Conservation (phyloP, 2,888 invertebrate species). For the Pollenia amentaria region DNA sequence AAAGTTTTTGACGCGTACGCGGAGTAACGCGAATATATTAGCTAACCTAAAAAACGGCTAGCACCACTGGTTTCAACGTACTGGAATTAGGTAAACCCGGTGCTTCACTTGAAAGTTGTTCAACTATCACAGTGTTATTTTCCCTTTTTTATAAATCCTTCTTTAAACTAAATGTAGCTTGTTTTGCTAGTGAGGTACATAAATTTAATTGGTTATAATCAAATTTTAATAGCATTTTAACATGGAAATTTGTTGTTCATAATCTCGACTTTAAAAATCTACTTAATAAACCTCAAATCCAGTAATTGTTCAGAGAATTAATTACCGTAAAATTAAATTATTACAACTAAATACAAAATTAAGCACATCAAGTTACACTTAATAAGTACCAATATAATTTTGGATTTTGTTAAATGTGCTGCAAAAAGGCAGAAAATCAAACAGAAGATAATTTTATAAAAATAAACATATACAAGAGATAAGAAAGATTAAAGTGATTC, state of each 20-base stretch:
- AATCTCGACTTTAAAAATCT: neutral
- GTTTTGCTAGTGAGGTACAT: too few species aligned
- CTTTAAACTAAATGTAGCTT: too few species aligned
- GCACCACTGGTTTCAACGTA: too few species aligned
- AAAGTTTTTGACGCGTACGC: too few species aligned
- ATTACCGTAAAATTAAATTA: neutral
- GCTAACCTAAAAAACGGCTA: too few species aligned
- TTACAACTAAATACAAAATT: neutral
- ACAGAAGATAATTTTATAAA: slow-evolving; percentile 34
- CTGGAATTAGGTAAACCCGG: too few species aligned
- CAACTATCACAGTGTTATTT: too few species aligned
- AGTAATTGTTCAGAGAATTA: neutral
- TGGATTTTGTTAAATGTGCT: neutral
- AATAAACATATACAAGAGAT: slow-evolving; percentile 21
- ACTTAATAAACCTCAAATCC: neutral
- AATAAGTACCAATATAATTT: neutral
- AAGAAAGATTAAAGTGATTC: slow-evolving; percentile 5
- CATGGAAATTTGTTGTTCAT: neutral
- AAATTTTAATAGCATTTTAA: too few species aligned
- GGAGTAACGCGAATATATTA: too few species aligned
- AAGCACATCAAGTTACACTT: neutral
- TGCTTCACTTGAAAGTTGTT: too few species aligned
- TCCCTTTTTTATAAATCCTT: too few species aligned
- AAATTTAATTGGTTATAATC: too few species aligned
- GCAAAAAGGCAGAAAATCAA: neutral